Evolutionary conservation across 37 sponge, comb jelly and placozoan species (phyloP), one percentile per base, ranked within the genome.

Genomic region (Crambe crambe): DNA sequence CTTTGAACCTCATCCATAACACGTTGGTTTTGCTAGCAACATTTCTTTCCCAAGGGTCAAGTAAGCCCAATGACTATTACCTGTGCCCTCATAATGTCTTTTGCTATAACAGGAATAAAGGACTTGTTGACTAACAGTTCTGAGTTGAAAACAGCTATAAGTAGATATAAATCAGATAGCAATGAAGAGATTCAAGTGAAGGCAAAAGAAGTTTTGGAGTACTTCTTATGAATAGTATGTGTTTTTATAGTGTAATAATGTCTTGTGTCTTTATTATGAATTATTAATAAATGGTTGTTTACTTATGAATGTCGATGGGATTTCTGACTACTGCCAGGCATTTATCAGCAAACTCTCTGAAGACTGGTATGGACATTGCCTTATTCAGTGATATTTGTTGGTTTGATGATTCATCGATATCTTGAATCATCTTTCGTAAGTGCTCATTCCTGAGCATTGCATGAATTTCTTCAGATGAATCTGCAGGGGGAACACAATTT

Each of bases 391-490:
- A 34, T 5, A 31, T 65, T 31, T 65, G 66, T 6, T 30, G 66
- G 35, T 65, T 65, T 31, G 35, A 18, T 30, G 34, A 65, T 17
- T 5, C 10, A 34, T 65, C 31, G 35, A 65, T 65, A 30, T 65
- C 66, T 30, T 65, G 32, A 6, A 65, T 26, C 15, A 65, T 34
- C 2, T 65, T 30, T 32, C 66, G 31, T 34, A 65, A 9, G 31
- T 65, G 34, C 31, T 65, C 66, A 65, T 65, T 65, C 10, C 31
- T 26, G 12, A 65, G 66, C 66, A 65, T 65, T 30, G 34, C 25
- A 9, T 8, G 2, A 5, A 65, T 34, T 32, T 65, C 31, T 30
- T 65, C 66, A 30, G 66, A 65, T 31, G 35, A 31, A 65, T 32
- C 66, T 65, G 35, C 30, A 60, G 17, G 12, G 51, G 12, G 51